phyloP scores from a whole-genome alignment of 2,113 vertebrate species.

The Sylvilagus bachmani region DNA sequence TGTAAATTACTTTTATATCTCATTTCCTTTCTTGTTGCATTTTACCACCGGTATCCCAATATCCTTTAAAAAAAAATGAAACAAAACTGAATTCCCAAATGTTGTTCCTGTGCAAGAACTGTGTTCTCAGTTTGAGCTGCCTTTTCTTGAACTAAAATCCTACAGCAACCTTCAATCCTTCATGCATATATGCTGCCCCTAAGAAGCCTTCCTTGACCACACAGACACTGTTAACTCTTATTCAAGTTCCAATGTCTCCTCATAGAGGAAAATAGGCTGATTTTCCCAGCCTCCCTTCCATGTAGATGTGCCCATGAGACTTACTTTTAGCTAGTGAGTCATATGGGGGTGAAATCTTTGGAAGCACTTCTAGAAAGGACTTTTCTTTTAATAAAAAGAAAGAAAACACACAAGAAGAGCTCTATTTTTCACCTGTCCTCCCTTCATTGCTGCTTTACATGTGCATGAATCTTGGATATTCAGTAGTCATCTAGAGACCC shows the following conservation, averaged over 20 bases:
- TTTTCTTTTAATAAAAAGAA: background rate
- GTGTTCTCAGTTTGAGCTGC: background rate
- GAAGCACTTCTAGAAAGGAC: background rate
- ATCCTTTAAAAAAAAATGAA: background rate
- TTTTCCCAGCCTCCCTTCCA: background rate
- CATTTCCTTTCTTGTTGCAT: background rate
- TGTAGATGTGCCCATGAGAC: background rate
- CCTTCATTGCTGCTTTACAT: background rate
- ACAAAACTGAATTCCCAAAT: background rate
- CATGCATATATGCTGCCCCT: too few relatives aligned
- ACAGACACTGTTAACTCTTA: background rate
- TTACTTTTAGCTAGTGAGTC: background rate
- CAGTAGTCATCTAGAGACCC: background rate
- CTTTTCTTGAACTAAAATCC: background rate
- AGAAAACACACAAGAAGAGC: background rate
- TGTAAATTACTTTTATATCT: background rate
- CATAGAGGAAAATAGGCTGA: background rate
- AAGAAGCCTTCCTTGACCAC: background rate
- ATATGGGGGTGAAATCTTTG: background rate
- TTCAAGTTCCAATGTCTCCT: background rate
- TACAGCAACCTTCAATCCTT: background rate
- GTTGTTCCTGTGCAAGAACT: background rate
- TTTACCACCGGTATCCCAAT: background rate
- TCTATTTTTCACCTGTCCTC: background rate
- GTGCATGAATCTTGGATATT: background rate